Percentiles rank a stretch among this genome's conserved stretches.
Conservation (phyloP, 1,140 invertebrate genomes). For the Portunus trituberculatus region DNA sequence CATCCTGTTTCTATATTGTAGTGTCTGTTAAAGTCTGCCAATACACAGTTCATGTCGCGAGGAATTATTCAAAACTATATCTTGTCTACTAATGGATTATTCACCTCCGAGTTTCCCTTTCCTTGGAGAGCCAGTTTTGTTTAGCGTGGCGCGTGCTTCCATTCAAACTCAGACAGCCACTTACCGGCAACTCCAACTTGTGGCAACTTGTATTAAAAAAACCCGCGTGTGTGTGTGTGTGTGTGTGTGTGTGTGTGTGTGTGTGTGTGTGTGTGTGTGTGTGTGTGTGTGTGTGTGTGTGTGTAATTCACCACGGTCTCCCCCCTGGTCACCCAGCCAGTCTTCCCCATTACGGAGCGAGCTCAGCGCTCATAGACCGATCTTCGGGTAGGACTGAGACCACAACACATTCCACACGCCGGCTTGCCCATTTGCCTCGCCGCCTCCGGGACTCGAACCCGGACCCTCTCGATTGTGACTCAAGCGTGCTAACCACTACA, state of each 20-base stretch:
- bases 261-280: conserved; percentile 20
- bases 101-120: not conserved
- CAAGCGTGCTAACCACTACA: no score
- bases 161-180: not conserved
- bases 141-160: not conserved
- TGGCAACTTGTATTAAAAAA: not conserved
- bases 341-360: no score
- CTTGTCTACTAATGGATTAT: not conserved
- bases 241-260: conserved; percentile 20
- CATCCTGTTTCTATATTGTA: not conserved
- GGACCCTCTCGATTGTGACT: no score
- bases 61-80: not conserved
- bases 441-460: no score
- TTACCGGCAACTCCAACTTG: not conserved
- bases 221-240: not conserved
- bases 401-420: no score
- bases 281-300: conserved; percentile 17
- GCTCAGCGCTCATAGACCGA: no score
- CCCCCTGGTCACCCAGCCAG: no score
- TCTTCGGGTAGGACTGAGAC: no score
- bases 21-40: not conserved
- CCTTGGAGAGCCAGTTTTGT: not conserved
- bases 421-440: no score
- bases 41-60: not conserved
- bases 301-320: not conserved